Evolutionary conservation across 2,797 vertebrate genomes (phyloP).

Genomic region (Prunella strophiata): DNA sequence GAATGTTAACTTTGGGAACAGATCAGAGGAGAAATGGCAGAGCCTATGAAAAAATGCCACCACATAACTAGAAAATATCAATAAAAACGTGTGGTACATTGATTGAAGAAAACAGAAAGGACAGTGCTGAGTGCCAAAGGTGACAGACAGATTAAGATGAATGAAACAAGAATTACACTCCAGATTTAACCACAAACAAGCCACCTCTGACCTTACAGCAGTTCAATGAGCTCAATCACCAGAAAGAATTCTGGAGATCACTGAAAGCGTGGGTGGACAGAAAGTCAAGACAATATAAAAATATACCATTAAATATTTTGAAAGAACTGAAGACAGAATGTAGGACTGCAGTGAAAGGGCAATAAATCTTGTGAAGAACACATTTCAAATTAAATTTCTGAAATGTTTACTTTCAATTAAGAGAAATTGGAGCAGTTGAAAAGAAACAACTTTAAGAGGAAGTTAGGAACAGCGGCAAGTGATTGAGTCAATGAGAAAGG

Average conservation of each 20-base stretch:
- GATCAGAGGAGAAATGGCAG: background rate
- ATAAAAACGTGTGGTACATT: background rate
- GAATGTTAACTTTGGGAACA: background rate
- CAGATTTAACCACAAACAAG: background rate
- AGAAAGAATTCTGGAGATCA: background rate
- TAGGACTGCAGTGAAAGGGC: background rate
- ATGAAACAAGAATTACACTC: background rate
- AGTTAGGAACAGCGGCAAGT: background rate
- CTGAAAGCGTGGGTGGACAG: background rate
- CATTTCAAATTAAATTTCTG: background rate
- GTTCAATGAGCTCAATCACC: background rate
- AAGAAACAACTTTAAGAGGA: background rate
- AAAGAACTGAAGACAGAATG: background rate
- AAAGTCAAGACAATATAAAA: conserved; percentile 16
- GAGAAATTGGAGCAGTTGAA: background rate
- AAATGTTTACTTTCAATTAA: background rate
- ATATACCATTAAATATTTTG: conserved; percentile 34
- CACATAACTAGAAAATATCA: background rate
- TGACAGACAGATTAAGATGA: background rate
- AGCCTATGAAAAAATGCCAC: background rate
- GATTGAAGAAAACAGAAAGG: background rate
- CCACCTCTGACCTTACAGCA: conserved; percentile 23
- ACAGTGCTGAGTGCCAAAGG: background rate
- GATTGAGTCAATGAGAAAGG: background rate
- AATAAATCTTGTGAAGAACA: background rate